phyloP scores from a whole-genome alignment of 2,797 vertebrate genomes.

The Artibeus lituratus region DNA sequence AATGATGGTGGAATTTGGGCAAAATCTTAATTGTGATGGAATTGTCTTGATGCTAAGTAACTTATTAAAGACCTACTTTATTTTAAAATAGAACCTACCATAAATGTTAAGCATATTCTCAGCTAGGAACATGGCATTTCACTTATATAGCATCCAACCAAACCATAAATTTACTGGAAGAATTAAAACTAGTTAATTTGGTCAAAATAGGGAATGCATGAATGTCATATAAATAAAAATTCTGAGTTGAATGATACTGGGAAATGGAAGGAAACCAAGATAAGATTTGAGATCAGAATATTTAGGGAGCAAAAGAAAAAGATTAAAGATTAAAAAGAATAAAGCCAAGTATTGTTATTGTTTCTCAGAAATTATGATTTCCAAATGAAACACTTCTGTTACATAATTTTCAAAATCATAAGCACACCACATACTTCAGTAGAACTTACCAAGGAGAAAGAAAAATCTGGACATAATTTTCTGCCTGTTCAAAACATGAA shows the following conservation, averaged over 20 bases:
- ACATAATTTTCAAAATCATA: slow-evolving; percentile 10
- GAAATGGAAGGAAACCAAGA: background rate
- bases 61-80: slow-evolving; percentile 2
- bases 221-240: slow-evolving; percentile 15
- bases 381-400: background rate
- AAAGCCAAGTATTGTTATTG: background rate
- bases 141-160: background rate
- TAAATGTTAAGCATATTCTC: background rate
- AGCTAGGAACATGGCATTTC: slow-evolving; percentile 24
- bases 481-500: slow-evolving; percentile 35
- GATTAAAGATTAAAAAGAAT: slow-evolving; percentile 11
- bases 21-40: slow-evolving; percentile 27
- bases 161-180: background rate
- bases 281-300: background rate
- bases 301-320: slow-evolving; percentile 30
- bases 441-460: background rate
- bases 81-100: background rate
- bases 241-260: background rate
- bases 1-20: slow-evolving; percentile 22
- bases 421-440: background rate
- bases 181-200: background rate
- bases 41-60: slow-evolving; percentile 35
- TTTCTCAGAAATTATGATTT: slow-evolving; percentile 46
- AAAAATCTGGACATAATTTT: background rate
- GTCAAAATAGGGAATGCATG: background rate